phyloP scores from a whole-genome alignment of 1,140 invertebrate species.

The Neodiprion pinetum region DNA sequence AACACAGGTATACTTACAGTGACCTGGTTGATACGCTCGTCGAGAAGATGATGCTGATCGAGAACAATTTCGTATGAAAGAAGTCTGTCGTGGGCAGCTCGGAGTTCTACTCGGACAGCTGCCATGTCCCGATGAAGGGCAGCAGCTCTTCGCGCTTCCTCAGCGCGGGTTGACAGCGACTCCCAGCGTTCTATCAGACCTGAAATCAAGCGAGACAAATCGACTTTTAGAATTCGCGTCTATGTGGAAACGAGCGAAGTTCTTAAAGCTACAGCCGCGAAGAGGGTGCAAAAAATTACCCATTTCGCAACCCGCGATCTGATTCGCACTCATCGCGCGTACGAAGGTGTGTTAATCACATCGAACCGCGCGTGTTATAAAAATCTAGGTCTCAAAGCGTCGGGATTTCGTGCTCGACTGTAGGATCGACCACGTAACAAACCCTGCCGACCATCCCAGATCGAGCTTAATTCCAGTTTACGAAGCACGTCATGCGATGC shows the following conservation, averaged over 20 bases:
- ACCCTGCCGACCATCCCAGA: neutral
- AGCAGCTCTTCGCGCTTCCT: slow-evolving; percentile 61
- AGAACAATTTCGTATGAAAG: slow-evolving; percentile 50
- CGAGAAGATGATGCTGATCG: slow-evolving; percentile 57
- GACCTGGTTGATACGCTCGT: slow-evolving; percentile 61
- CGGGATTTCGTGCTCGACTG: neutral
- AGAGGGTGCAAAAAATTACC: neutral
- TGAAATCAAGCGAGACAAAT: slow-evolving; percentile 46
- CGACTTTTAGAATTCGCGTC: neutral
- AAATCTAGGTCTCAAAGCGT: neutral
- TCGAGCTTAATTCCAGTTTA: neutral
- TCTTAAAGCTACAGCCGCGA: too few relatives aligned
- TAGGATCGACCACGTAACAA: neutral
- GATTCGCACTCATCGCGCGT: slow-evolving; percentile 3
- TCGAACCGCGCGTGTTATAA: neutral
- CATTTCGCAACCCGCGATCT: neutral
- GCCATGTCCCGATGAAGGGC: slow-evolving; percentile 61
- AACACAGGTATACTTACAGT: slow-evolving; percentile 55
- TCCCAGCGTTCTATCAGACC: slow-evolving; percentile 68
- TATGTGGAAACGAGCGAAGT: neutral
- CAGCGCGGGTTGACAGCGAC: slow-evolving; percentile 59
- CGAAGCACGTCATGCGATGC: neutral
- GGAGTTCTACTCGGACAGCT: slow-evolving; percentile 53
- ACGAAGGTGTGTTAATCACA: neutral
- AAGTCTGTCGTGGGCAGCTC: slow-evolving; percentile 50